phyloP scores from a whole-genome alignment of 2,113 vertebrate genomes.

The Anolis sagrei region DNA sequence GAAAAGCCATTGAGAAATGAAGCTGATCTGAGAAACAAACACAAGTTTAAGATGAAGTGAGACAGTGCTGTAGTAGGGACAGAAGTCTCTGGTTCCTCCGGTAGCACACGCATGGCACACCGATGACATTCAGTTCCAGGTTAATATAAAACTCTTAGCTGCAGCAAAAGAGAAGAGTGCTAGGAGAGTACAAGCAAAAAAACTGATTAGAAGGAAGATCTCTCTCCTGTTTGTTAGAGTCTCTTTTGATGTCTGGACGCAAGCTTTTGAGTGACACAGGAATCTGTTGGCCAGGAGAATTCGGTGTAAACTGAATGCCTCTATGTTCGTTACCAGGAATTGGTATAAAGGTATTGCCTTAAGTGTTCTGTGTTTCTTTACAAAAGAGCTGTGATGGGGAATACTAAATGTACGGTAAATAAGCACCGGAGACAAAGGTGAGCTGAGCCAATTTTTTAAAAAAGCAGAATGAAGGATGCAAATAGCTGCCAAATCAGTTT shows the following conservation, averaged over 20 bases:
- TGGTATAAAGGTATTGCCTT: neutral
- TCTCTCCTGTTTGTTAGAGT: neutral
- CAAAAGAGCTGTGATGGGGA: slow-evolving; percentile 37
- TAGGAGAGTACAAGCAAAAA: neutral
- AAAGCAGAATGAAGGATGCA: slow-evolving; percentile 28
- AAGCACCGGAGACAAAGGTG: neutral
- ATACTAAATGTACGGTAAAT: slow-evolving; percentile 33
- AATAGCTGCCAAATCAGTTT: neutral
- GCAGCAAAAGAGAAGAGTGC: slow-evolving; percentile 46
- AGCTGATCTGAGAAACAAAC: neutral
- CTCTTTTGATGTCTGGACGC: neutral
- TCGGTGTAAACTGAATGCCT: neutral
- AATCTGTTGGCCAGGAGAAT: neutral
- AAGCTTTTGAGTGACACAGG: slow-evolving; percentile 3
- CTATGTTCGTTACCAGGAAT: neutral
- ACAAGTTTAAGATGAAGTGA: neutral
- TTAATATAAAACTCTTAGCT: slow-evolving; percentile 45
- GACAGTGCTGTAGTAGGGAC: slow-evolving; percentile 50
- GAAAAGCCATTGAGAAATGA: slow-evolving; percentile 27
- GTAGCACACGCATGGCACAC: neutral
- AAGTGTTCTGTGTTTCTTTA: slow-evolving; percentile 3
- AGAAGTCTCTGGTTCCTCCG: slow-evolving; percentile 55
- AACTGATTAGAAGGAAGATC: neutral
- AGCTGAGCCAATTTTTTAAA: neutral
- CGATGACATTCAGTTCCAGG: slow-evolving; percentile 52